These are phyloP conservation scores for Eumaeus atala DNA, from an alignment of 1,140 invertebrate species.

Conservation along the genomic window DNA sequence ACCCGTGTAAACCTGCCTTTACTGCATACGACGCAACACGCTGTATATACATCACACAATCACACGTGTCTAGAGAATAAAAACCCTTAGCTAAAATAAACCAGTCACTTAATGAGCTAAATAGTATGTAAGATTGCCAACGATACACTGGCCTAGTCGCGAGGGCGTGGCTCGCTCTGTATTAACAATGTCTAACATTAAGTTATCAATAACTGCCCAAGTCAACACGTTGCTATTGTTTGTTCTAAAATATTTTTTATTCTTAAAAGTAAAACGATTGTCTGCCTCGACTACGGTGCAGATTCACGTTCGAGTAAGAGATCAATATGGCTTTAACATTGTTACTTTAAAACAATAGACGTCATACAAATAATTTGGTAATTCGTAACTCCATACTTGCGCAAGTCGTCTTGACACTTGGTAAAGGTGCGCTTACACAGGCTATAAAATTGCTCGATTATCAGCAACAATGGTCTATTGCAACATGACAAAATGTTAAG, in stretches of 20 bases:
- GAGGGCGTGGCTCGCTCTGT: conserved; percentile 24
- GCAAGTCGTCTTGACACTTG: not conserved
- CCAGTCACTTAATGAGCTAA: conserved; percentile 69
- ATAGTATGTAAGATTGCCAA: conserved; percentile 66
- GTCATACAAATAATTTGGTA: conserved; percentile 40
- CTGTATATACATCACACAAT: conserved; percentile 66
- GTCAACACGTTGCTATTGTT: conserved; percentile 44
- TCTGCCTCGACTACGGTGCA: conserved; percentile 26
- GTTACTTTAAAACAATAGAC: conserved; percentile 40
- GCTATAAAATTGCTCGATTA: no score
- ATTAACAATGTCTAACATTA: conserved; percentile 35
- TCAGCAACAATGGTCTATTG: no score
- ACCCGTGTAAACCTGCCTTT: not conserved
- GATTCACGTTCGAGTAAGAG: conserved; percentile 36
- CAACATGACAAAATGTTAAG: no score
- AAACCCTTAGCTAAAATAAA: conserved; percentile 63
- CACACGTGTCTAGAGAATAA: conserved; percentile 69
- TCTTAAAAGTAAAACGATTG: conserved; percentile 52
- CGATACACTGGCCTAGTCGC: conserved; percentile 63
- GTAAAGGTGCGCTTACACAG: not conserved
- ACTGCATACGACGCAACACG: conserved; percentile 26
- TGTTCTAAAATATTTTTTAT: conserved; percentile 39
- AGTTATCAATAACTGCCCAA: conserved; percentile 37
- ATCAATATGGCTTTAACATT: conserved; percentile 64
- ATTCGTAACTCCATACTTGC: conserved; percentile 22